Evolutionary conservation across 1,140 invertebrate species (phyloP).

Genomic region (Pseudomyrmex cubaensis): DNA sequence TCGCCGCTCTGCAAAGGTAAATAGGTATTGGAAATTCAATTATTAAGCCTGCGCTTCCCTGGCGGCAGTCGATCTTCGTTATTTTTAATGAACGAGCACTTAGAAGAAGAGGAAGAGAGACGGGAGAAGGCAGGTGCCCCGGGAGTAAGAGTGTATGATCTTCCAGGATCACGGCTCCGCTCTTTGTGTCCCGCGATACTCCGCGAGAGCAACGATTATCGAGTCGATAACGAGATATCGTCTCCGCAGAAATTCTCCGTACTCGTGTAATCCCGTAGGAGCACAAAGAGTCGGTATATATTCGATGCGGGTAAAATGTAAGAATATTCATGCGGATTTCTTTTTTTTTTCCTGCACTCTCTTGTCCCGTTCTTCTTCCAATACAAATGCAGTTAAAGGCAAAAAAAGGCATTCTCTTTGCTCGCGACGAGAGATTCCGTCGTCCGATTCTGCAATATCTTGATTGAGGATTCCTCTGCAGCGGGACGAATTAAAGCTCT

Average conservation of each 20-base stretch:
- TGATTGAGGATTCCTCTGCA: slow-evolving; percentile 23
- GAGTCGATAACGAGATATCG: slow-evolving; percentile 60
- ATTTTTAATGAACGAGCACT: slow-evolving; percentile 75
- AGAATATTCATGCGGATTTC: slow-evolving; percentile 42
- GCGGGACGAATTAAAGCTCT: slow-evolving; percentile 45
- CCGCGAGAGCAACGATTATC: slow-evolving; percentile 67
- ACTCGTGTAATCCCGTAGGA: slow-evolving; percentile 35
- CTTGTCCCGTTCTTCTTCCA: background rate
- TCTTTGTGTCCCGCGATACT: slow-evolving; percentile 67
- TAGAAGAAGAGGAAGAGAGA: slow-evolving; percentile 54
- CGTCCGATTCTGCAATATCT: slow-evolving; percentile 30
- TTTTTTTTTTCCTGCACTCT: background rate
- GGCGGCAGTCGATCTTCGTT: slow-evolving; percentile 67
- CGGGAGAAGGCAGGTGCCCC: slow-evolving; percentile 14
- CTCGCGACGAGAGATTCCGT: background rate
- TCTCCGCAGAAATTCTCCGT: slow-evolving; percentile 22
- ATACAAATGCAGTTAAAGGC: slow-evolving; percentile 45
- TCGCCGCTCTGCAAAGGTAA: slow-evolving; percentile 63
- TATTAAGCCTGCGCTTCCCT: slow-evolving; percentile 60
- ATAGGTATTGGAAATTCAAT: slow-evolving; percentile 75
- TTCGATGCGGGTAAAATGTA: slow-evolving; percentile 15
- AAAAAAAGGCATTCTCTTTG: slow-evolving; percentile 19
- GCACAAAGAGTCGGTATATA: slow-evolving; percentile 29
- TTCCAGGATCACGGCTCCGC: slow-evolving; percentile 35
- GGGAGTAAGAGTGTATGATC: slow-evolving; percentile 48